Evolutionary conservation across 2,888 invertebrate genomes (phyloP).

Genomic region (Bellardia pandia): DNA sequence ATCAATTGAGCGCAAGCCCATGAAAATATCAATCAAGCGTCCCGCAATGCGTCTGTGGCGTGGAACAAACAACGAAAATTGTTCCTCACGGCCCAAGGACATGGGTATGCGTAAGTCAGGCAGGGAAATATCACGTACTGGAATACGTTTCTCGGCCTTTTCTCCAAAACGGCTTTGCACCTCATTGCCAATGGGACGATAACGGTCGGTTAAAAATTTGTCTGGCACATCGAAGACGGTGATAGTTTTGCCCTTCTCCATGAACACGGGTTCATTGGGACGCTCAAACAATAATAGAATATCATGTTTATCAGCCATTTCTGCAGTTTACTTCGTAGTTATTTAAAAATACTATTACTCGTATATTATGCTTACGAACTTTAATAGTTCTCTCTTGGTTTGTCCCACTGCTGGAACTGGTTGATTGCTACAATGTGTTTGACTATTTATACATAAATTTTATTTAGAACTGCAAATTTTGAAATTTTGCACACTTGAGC

Average conservation of each 20-base stretch:
- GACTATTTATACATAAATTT: too few species aligned
- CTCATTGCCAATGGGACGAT: constrained; percentile 84
- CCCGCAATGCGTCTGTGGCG: constrained; percentile 88
- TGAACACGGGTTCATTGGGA: constrained; percentile 90
- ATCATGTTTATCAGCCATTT: constrained; percentile 84
- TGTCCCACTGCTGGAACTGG: too few species aligned
- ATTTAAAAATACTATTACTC: neutral
- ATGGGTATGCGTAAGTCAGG: constrained; percentile 88
- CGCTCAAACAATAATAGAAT: constrained; percentile 89
- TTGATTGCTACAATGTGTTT: too few species aligned
- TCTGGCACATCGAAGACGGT: constrained; percentile 87
- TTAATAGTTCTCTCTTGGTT: neutral
- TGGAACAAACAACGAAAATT: constrained; percentile 90
- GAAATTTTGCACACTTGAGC: too few species aligned
- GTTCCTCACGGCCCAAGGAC: constrained; percentile 87
- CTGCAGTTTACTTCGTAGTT: neutral
- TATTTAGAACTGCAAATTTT: too few species aligned
- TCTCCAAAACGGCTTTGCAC: constrained; percentile 87
- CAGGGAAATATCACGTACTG: constrained; percentile 86
- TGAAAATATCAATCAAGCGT: constrained; percentile 88
- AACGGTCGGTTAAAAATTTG: constrained; percentile 86
- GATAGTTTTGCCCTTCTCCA: constrained; percentile 88
- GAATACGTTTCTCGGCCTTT: constrained; percentile 85
- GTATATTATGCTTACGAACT: neutral
- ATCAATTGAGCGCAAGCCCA: constrained; percentile 89